phyloP scores from a whole-genome alignment of 2,888 invertebrate species.

The Sphaerophoria rueppellii region DNA sequence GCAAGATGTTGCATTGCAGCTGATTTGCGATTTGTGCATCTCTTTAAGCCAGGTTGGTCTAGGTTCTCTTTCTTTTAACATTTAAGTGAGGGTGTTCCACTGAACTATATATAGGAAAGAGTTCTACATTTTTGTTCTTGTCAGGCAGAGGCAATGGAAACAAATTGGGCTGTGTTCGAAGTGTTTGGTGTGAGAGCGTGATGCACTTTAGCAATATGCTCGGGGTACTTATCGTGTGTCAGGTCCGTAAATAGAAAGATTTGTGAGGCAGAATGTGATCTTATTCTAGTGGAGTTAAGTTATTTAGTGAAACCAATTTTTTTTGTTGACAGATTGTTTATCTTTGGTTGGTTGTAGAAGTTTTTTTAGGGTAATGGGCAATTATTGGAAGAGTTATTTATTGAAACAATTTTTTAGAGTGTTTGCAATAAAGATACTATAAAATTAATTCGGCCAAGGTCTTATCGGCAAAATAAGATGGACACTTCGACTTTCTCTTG shows the following conservation, averaged over 20 bases:
- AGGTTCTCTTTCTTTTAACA: neutral
- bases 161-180: constrained; percentile 62
- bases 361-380: neutral
- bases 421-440: too few relatives aligned
- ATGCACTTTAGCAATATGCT: constrained; percentile 1
- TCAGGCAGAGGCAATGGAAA: constrained; percentile 29
- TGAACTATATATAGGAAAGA: constrained; percentile 54
- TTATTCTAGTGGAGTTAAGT: neutral
- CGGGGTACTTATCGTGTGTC: constrained; percentile 43
- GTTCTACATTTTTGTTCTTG: neutral
- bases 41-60: constrained; percentile 50
- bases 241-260: constrained; percentile 48
- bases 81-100: constrained; percentile 69
- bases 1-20: neutral
- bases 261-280: constrained; percentile 28
- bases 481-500: too few relatives aligned
- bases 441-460: too few relatives aligned
- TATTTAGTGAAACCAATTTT: neutral
- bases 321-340: neutral
- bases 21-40: neutral
- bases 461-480: too few relatives aligned
- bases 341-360: neutral
- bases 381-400: too few relatives aligned
- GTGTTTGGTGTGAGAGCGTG: constrained; percentile 49
- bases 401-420: too few relatives aligned